Evolutionary conservation across 2,797 vertebrate genomes (phyloP), one percentile per base, ranked within the genome.

Genomic region (Hippopotamyrus pictus): DNA sequence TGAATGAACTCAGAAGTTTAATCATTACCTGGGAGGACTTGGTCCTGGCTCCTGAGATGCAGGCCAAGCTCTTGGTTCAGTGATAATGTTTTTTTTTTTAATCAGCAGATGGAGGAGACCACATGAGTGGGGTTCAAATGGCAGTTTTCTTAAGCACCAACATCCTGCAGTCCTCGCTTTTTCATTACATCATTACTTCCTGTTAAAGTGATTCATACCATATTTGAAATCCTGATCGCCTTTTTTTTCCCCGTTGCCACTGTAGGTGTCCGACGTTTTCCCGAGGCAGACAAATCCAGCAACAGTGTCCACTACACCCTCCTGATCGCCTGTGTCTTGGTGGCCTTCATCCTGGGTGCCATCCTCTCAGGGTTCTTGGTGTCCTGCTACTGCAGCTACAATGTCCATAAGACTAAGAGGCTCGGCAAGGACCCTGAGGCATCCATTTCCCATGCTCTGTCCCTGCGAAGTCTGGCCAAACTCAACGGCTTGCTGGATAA

Each of bases 271-370:
- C 92, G 93, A 0, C 92, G 91, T 57, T 93, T 93, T 0, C 92
- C 94, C 0, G 95, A 95, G 2, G 50, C 89, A 41, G 94, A 93
- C 0, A 93, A 90, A 0, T 82, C 92, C 29, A 5, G 59, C 0
- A 91, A 92, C 3, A 95, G 94, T 0, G 94, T 97, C 46, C 97
- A 97, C 92, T 95, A 96, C 93, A 97, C 97, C 0, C 95, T 98
- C 82, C 96, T 98, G 88, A 94, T 97, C 3, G 96, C 95, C 88
- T 97, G 96, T 3, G 95, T 97, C 86, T 93, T 97, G 3, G 95
- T 97, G 25, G 97, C 97, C 0, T 98, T 98, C 90, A 92, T 94
- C 17, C 91, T 98, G 89, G 97, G 97, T 0, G 96, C 96, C 76
- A 94, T 96, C 2, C 90, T 97, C 57, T 97, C 97, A 0, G 97